These are phyloP conservation scores for Drosophila kohkoa DNA, from an alignment of 1,140 invertebrate species.

Conservation along the genomic window DNA sequence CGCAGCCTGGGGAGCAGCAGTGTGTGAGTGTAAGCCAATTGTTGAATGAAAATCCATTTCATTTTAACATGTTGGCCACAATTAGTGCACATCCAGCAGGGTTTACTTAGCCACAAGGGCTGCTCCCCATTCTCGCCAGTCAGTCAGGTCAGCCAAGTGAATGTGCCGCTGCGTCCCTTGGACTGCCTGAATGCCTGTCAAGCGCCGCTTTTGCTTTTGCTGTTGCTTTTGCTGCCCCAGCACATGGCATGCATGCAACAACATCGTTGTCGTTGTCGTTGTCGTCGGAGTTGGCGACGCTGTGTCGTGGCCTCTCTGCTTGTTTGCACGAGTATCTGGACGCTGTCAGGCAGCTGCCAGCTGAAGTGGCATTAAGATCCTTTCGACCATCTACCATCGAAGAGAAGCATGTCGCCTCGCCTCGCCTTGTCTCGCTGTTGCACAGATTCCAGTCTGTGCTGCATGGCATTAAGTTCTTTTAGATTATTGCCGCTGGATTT, in stretches of 20 bases:
- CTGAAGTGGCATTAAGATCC: constrained; percentile 81
- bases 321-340: constrained; percentile 60
- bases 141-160: constrained; percentile 17
- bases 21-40: constrained; percentile 62
- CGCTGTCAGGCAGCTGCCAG: constrained; percentile 80
- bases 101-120: constrained; percentile 54
- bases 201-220: constrained; percentile 14
- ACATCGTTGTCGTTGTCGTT: constrained; percentile 21
- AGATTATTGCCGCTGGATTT: constrained; percentile 39
- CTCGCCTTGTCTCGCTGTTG: constrained; percentile 11
- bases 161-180: background rate
- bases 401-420: background rate
- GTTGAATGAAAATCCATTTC: constrained; percentile 83
- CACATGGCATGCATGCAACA: constrained; percentile 70
- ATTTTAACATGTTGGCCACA: constrained; percentile 83
- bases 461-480: constrained; percentile 26
- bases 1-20: constrained; percentile 1
- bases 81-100: constrained; percentile 75
- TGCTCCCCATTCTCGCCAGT: constrained; percentile 7
- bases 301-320: constrained; percentile 33
- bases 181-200: constrained; percentile 55
- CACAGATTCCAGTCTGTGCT: constrained; percentile 35
- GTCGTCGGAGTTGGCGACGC: constrained; percentile 34
- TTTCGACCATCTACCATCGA: background rate
- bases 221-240: constrained; percentile 24